Conservation (phyloP, 2,797 vertebrate genomes). For the Chelidonichthys spinosus region DNA sequence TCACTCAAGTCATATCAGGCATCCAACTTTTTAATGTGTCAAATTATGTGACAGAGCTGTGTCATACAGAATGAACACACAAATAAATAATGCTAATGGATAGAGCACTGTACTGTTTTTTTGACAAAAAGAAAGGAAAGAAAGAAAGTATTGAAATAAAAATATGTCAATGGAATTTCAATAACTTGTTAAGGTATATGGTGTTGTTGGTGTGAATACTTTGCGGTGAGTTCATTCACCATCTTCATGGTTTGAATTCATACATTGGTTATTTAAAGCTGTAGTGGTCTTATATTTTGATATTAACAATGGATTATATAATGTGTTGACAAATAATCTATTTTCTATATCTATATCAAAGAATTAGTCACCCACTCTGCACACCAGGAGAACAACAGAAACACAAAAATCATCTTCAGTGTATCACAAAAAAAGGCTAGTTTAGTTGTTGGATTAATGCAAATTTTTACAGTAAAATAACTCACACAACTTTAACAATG, state of each 20-base stretch:
- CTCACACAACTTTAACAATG: slow-evolving; percentile 10
- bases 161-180: no score
- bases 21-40: neutral
- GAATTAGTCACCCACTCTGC: slow-evolving; percentile 5
- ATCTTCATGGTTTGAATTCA: neutral
- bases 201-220: no score
- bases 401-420: slow-evolving; percentile 4
- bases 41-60: neutral
- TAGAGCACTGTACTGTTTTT: neutral
- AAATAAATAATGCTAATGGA: neutral
- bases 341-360: slow-evolving; percentile 5
- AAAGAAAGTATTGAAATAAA: neutral
- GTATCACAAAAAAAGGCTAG: neutral
- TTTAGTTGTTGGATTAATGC: slow-evolving; percentile 6
- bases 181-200: neutral
- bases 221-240: neutral
- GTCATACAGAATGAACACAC: neutral
- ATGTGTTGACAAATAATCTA: neutral
- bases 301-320: neutral
- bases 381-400: slow-evolving; percentile 15
- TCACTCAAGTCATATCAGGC: neutral
- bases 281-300: neutral
- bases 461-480: neutral
- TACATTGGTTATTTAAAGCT: neutral
- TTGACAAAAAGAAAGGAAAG: neutral